Base-by-base conservation (phyloP, 2,888 invertebrate genomes). In the Drosophila neonasuta region DNA sequence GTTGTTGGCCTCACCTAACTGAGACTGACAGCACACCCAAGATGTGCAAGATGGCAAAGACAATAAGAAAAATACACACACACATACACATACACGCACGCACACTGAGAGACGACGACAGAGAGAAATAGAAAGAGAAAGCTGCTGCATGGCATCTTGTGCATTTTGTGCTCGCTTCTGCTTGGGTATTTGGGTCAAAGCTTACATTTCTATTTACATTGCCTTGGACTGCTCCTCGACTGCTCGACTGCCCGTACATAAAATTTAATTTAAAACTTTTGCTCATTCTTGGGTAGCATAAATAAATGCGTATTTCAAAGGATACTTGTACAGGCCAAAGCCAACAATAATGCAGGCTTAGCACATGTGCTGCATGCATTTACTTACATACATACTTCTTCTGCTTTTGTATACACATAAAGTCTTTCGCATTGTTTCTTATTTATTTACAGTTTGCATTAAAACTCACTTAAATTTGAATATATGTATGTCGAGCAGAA, bases 201-300 rank as follows among this genome's bases (percentile, higher is more conserved):
- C 74, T 81, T 77, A 71, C 78, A 82, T 69, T 68, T 74, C 65
- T 65, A 63, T 65, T 79, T 74, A 67, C 77, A 74, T 69, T 69
- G 59, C 58, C 68, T 64, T 62, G 79, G 62, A 75, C 64, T 50
- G 49, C 46, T 36, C 34, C 24, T 52, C 34, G 54, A 13, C 39
- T 39, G 24, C 34, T 34, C 54, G 54, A 54, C 56, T 50, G 59
- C 48, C 42, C 41, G 60, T 59, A 71, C 70, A 72, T 75, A 70
- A 73, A 86, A 85, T 79, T 74, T 79, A 77, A 85, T 87, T 84
- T 79, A 63, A 79, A 83, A 85, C 65, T 85, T 83, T 77, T 75
- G 29, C 76, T 65, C 71, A 46, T 71, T 60, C 68, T 52, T 58
- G 41, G 69, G 54, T 42, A 24, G 61, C 76, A 80, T 74, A 84